Evolutionary conservation across 2,888 invertebrate species (phyloP).

Genomic region (Zygothrica quintamaculata): DNA sequence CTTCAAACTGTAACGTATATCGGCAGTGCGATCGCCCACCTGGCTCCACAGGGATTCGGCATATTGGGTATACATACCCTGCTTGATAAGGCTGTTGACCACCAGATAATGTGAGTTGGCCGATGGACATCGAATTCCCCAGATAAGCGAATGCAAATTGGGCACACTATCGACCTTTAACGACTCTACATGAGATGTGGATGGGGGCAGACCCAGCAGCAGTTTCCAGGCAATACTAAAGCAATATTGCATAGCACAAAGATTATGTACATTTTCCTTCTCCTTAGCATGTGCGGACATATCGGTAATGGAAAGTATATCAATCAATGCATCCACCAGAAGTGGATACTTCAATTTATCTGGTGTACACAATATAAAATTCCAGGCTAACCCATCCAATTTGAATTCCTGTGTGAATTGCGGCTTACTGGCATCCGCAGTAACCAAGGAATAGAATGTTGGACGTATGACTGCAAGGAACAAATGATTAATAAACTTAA

Average conservation of each 20-base stretch:
- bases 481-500: not conserved
- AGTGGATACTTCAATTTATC: conserved; percentile 95
- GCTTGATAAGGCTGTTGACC: conserved; percentile 93
- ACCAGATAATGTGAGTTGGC: conserved; percentile 95
- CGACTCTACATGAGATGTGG: conserved; percentile 93
- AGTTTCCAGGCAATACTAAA: conserved; percentile 89
- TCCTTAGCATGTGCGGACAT: conserved; percentile 86
- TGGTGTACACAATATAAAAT: conserved; percentile 96
- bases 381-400: conserved; percentile 95
- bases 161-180: conserved; percentile 89
- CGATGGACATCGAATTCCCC: conserved; percentile 94
- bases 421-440: conserved; percentile 86
- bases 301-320: conserved; percentile 92
- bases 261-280: conserved; percentile 85
- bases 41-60: conserved; percentile 84
- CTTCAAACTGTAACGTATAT: conserved; percentile 82
- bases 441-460: conserved; percentile 95
- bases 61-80: conserved; percentile 93
- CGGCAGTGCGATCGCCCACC: conserved; percentile 83
- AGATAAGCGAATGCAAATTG: conserved; percentile 93
- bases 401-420: conserved; percentile 91
- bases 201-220: conserved; percentile 94
- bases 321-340: conserved; percentile 93
- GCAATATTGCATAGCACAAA: conserved; percentile 95
- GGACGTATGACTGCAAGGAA: conserved; percentile 89